Percentiles rank a stretch among this genome's conserved stretches.
phyloP scores from a whole-genome alignment of 2,113 vertebrate genomes.

The Hirundichthys speculiger region DNA sequence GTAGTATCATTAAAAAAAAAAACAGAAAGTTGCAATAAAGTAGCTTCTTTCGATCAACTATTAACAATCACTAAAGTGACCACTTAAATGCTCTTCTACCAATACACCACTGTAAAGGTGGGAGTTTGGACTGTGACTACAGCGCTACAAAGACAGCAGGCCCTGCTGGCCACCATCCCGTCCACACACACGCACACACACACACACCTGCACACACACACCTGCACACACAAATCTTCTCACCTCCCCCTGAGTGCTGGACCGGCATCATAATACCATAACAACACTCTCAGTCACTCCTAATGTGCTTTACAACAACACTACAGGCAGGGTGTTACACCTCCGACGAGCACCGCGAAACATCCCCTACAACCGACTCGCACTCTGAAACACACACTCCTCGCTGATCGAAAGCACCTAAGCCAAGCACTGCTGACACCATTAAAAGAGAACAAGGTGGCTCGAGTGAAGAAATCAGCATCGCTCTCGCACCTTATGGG shows the following conservation, averaged over 20 bases:
- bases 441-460: conserved; percentile 68
- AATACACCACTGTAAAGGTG: too few relatives aligned
- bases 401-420: conserved; percentile 67
- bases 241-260: conserved; percentile 68
- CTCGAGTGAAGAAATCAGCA: conserved; percentile 57
- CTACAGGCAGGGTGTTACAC: conserved; percentile 74
- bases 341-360: conserved; percentile 69
- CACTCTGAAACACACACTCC: conserved; percentile 22
- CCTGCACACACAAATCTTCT: conserved; percentile 41
- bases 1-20: too few relatives aligned
- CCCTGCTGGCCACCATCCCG: conserved; percentile 29
- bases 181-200: conserved; percentile 33
- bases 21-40: too few relatives aligned
- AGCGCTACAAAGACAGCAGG: conserved; percentile 19
- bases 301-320: conserved; percentile 77
- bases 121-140: not conserved
- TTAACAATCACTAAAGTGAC: too few relatives aligned
- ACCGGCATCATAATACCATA: conserved; percentile 70
- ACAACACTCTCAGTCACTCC: conserved; percentile 69
- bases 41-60: too few relatives aligned
- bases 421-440: conserved; percentile 70
- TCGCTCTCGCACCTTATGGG: conserved; percentile 47
- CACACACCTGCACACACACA: conserved; percentile 31
- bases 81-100: too few relatives aligned
- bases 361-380: conserved; percentile 24